phyloP scores from a whole-genome alignment of 2,888 invertebrate genomes.

The Tipula unca region DNA sequence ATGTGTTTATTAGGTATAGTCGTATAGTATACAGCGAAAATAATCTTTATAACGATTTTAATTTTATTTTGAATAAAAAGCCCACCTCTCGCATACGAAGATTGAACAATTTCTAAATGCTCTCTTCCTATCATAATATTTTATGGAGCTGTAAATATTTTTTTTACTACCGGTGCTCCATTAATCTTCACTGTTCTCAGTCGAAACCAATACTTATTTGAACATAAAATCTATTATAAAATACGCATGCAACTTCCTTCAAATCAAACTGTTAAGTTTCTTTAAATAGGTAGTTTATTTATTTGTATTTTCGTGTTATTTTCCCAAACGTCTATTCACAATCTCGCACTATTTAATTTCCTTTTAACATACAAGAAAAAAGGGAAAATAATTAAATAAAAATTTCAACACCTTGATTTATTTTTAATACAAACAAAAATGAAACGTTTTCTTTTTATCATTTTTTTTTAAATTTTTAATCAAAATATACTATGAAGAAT shows the following conservation, averaged over 20 bases:
- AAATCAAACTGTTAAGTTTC: background rate
- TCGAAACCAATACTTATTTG: background rate
- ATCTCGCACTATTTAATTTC: background rate
- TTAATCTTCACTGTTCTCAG: background rate
- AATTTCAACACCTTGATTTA: background rate
- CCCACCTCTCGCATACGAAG: background rate
- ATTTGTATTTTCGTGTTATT: background rate
- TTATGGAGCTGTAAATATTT: background rate
- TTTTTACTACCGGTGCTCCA: background rate
- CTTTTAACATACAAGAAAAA: background rate
- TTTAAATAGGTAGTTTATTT: background rate
- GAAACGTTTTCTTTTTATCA: background rate
- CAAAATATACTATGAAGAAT: background rate
- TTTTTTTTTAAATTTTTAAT: constrained; percentile 1
- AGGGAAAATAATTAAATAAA: constrained; percentile 14
- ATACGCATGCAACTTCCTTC: background rate
- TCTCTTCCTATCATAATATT: background rate
- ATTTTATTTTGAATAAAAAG: too few species aligned
- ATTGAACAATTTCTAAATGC: background rate
- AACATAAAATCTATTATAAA: background rate
- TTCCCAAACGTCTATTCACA: background rate
- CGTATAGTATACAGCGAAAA: too few species aligned
- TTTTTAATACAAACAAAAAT: constrained; percentile 15
- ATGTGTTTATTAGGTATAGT: background rate
- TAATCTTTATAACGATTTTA: too few species aligned